Base-by-base conservation (phyloP, 1,140 invertebrate genomes). In the Delia radicum region DNA sequence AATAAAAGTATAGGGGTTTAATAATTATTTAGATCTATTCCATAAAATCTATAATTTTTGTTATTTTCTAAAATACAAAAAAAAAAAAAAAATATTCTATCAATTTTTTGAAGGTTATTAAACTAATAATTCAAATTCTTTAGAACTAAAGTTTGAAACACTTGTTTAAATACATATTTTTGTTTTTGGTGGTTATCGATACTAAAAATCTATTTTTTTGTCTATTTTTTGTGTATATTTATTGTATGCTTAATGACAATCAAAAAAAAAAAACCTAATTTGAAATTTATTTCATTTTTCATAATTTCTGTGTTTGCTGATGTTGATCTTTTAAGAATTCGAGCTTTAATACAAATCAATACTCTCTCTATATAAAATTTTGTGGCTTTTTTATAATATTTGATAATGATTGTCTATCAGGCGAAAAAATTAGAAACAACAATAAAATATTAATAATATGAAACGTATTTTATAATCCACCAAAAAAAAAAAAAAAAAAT, bases 71-170 rank as follows among this genome's bases (percentile, higher is more conserved):
- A n/a, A n/a, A n/a, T n/a, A n/a, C n/a, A n/a, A n/a, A n/a, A n/a
- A n/a, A n/a, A n/a, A n/a, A n/a, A n/a, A n/a, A n/a, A n/a, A n/a
- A n/a, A n/a, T n/a, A n/a, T n/a, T n/a, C n/a, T n/a, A n/a, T n/a
- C n/a, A n/a, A n/a, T n/a, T n/a, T n/a, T n/a, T 6, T 69, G 29
- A 26, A 33, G 65, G 29, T 69, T 69, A 69, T 69, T 69, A 69
- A 69, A 69, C 29, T 33, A 69, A 69, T 69, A 69, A 37, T 69
- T 69, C 65, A 33, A 37, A 69, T 67, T 67, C 63, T 31, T 18
- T 67, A 15, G 18, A 33, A 33, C 4, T 48, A 48, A 15, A 4
- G 42, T 12, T 48, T 48, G 42, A 69, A 69, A 69, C 65, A 69
- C 65, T 69, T 69, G 65, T 69, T 69, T 21, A 69, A 69, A 69